Base-by-base conservation (phyloP, 2,888 invertebrate genomes). In the Spatulosminthurus flaviceps region DNA sequence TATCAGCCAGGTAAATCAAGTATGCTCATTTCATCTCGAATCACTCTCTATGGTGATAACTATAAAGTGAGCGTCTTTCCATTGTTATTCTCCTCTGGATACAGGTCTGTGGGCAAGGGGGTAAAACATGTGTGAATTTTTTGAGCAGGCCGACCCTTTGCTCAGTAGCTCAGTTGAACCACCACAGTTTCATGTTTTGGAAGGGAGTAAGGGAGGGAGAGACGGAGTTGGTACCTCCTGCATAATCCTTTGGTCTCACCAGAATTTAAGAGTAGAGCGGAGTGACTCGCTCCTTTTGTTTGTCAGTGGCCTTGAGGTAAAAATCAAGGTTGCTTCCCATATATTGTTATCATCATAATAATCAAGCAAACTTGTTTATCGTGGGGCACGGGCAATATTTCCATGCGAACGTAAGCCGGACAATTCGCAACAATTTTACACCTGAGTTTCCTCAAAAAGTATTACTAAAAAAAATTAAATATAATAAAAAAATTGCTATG, bases 301-400 rank as follows among this genome's bases (percentile, higher is more conserved):
- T 78, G 76, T 42, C 73, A 28, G 74, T 81, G 82, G 81, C 83
- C 83, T 83, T 83, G 81, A 80, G 78, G 81, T 80, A 78, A 75
- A 83, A 83, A 83, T 82, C 83, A 83, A 83, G 83, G 83, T 82
- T 80, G 79, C 80, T 81, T 82, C 82, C 82, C 81, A 77, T 77
- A 77, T 51, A 51, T 51, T 51, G 21, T 22, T 41, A 41, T 34
- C 41, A 21, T 22, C 41, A 21, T 22, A 21, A 34, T n/a, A 7
- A 70, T 22, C 29, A 34, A 34, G 34, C 70, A 1, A 28, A 34
- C n/a, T 22, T 70, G 22, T 29, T 69, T 51, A 51, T 16, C 19
- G 51, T 51, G 51, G 51, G 5, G 51, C 2, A 51, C 51, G 51
- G 51, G 16, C 51, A 51, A 51, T 51, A 51, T 51, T 51, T 51